Percentiles rank a stretch among this genome's conserved stretches.
phyloP scores from a whole-genome alignment of 1,140 invertebrate species.

The Sweltsa coloradensis region DNA sequence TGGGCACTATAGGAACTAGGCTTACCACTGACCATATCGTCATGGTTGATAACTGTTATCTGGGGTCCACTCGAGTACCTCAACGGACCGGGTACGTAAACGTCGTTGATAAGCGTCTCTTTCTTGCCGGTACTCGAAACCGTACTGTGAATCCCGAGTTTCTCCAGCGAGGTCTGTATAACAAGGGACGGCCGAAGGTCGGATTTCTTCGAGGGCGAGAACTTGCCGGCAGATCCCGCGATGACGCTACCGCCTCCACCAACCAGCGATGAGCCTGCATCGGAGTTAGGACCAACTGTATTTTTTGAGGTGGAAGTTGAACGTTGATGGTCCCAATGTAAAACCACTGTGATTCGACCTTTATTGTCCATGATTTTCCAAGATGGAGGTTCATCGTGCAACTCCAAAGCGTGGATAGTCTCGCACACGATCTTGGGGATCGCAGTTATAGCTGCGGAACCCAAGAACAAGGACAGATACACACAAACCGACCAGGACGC shows the following conservation, averaged over 20 bases:
- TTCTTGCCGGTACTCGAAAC: slow-evolving; percentile 29
- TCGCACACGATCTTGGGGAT: slow-evolving; percentile 94
- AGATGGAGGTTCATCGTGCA: slow-evolving; percentile 88
- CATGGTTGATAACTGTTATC: slow-evolving; percentile 84
- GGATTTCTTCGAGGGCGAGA: slow-evolving; percentile 47
- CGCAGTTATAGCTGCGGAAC: slow-evolving; percentile 85
- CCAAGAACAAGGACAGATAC: too few relatives aligned
- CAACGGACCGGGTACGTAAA: slow-evolving; percentile 32
- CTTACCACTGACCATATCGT: slow-evolving; percentile 40
- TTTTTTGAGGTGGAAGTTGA: slow-evolving; percentile 41
- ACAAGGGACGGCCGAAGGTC: slow-evolving; percentile 51
- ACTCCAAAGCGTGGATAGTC: slow-evolving; percentile 82
- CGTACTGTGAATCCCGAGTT: slow-evolving; percentile 29
- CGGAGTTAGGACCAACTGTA: too few relatives aligned
- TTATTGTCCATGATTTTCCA: slow-evolving; percentile 97
- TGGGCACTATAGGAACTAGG: slow-evolving; percentile 21
- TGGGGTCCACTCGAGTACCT: slow-evolving; percentile 54
- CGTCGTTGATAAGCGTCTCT: slow-evolving; percentile 40
- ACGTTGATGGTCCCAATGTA: slow-evolving; percentile 73
- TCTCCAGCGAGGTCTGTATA: slow-evolving; percentile 65
- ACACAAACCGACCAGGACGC: too few relatives aligned
- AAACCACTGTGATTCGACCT: slow-evolving; percentile 82
- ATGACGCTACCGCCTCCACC: slow-evolving; percentile 36
- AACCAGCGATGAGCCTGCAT: slow-evolving; percentile 8
- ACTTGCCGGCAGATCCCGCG: slow-evolving; percentile 39